Percentiles rank a stretch among this genome's conserved stretches.
Evolutionary conservation across 2,113 vertebrate genomes (phyloP).

Genomic region (Benitochromis conjunctus): DNA sequence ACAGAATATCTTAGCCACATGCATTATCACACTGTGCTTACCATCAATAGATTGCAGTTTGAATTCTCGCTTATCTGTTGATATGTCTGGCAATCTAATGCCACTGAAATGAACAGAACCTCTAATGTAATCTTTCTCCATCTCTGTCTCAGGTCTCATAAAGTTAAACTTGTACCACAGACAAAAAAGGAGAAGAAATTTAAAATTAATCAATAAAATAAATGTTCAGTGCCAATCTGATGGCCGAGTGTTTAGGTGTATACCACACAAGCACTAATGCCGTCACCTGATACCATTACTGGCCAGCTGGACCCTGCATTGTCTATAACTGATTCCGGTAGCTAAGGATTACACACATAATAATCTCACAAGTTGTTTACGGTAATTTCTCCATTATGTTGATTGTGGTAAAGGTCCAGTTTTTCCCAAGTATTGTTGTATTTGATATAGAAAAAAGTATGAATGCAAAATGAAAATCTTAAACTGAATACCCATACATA

Average conservation of each 20-base stretch:
- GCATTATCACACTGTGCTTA: not conserved
- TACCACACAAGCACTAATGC: not conserved
- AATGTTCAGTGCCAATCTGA: not conserved
- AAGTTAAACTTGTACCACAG: not conserved
- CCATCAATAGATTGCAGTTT: not conserved
- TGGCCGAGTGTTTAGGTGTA: not conserved
- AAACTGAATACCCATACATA: not conserved
- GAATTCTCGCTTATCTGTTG: not conserved
- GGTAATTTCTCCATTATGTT: not conserved
- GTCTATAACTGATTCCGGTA: not conserved
- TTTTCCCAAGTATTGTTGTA: not conserved
- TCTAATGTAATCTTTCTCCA: not conserved
- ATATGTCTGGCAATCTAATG: not conserved
- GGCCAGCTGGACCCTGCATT: not conserved
- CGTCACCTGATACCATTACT: not conserved
- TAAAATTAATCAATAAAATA: not conserved
- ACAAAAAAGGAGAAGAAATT: not conserved
- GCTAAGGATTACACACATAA: not conserved
- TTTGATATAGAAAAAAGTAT: not conserved
- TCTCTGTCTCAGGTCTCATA: conserved; percentile 1
- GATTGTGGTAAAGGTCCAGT: not conserved
- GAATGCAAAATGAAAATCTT: not conserved
- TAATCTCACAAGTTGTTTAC: not conserved
- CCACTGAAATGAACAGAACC: conserved; percentile 1
- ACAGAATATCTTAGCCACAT: not conserved